Percentiles rank a stretch among this genome's conserved stretches.
Conservation (phyloP, 2,888 invertebrate species). For the Branchipolynoe longqiensis region DNA sequence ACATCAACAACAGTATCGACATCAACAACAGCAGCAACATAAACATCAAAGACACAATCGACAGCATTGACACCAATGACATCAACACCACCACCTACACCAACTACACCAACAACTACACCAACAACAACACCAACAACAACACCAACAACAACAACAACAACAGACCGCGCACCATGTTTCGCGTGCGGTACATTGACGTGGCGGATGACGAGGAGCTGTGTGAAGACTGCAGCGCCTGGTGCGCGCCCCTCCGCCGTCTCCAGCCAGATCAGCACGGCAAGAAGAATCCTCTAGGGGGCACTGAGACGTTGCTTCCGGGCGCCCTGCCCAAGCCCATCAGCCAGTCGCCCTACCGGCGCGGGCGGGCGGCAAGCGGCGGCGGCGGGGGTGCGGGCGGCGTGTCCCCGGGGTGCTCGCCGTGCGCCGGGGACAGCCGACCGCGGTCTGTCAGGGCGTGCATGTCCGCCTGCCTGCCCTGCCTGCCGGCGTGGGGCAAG, state of each 20-base stretch:
- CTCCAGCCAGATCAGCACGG: not conserved
- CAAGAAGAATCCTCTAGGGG: not conserved
- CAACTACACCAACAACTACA: too few relatives aligned
- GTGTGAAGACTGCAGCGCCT: too few relatives aligned
- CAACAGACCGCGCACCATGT: too few relatives aligned
- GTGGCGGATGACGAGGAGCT: not conserved
- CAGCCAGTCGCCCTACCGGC: not conserved
- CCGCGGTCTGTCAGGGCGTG: too few relatives aligned
- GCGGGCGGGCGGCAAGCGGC: not conserved
- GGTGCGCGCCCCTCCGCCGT: not conserved
- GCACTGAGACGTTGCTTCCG: not conserved
- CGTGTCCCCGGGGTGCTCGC: not conserved
- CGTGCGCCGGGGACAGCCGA: not conserved
- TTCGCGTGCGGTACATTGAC: not conserved
- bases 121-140: too few relatives aligned
- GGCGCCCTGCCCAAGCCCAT: slow-evolving; percentile 29
- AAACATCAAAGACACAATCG: too few relatives aligned
- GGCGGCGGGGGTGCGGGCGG: not conserved
- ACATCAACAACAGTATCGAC: too few relatives aligned
- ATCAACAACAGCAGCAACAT: too few relatives aligned
- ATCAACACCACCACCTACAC: too few relatives aligned
- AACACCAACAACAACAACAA: too few relatives aligned
- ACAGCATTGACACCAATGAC: too few relatives aligned
- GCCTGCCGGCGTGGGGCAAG: not conserved
- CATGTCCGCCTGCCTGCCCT: not conserved